Percentiles rank a stretch among this genome's conserved stretches.
Evolutionary conservation across 2,888 invertebrate species (phyloP).

Genomic region (Trachelus tabidus): DNA sequence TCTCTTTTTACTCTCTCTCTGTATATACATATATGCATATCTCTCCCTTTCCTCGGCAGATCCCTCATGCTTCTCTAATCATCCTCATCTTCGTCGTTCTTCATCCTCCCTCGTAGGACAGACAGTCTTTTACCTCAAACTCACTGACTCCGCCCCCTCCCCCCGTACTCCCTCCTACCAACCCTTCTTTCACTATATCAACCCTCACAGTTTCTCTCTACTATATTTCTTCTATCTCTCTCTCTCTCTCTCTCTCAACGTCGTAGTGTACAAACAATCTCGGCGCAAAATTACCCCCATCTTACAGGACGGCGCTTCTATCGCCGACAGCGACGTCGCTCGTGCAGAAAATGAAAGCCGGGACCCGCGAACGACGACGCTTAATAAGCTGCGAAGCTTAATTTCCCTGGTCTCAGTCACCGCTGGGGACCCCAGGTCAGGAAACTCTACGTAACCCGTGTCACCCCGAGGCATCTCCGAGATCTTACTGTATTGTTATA

Average conservation of each 20-base stretch:
- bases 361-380: constrained; percentile 29
- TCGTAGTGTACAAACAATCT: constrained; percentile 40
- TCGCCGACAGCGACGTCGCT: constrained; percentile 32
- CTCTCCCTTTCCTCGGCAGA: constrained; percentile 5
- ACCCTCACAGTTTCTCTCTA: not conserved
- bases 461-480: not conserved
- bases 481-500: not conserved
- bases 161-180: not conserved
- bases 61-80: constrained; percentile 6
- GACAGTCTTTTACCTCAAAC: not conserved
- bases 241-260: not conserved
- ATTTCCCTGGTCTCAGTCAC: constrained; percentile 29
- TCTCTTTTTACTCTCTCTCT: constrained; percentile 22
- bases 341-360: constrained; percentile 53
- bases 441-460: not conserved
- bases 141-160: not conserved
- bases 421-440: not conserved
- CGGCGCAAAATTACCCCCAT: constrained; percentile 38
- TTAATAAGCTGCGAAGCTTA: constrained; percentile 48
- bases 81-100: not conserved
- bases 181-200: not conserved
- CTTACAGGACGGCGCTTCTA: constrained; percentile 15
- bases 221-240: not conserved
- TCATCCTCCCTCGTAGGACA: not conserved
- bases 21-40: not conserved